Conservation (phyloP, 2,113 vertebrate species). For the Daubentonia madagascariensis region DNA sequence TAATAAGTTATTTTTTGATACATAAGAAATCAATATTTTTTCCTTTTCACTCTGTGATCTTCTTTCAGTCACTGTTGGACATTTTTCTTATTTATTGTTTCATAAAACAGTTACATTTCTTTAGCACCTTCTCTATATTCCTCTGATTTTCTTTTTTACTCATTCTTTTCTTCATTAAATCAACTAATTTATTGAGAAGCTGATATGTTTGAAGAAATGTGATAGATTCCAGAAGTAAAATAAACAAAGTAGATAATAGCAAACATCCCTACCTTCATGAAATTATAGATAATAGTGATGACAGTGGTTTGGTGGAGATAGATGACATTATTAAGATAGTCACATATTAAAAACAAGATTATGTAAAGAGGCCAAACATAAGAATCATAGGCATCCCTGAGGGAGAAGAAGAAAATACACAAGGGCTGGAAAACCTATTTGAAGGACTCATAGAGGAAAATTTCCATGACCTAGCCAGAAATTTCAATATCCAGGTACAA, state of each 20-base stretch:
- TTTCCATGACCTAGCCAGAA: no score
- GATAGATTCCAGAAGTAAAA: background rate
- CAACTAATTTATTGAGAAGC: background rate
- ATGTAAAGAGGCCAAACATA: no score
- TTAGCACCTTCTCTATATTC: background rate
- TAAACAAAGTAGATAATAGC: background rate
- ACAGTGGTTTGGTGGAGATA: background rate
- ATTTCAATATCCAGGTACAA: no score
- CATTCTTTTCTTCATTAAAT: background rate
- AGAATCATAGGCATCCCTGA: no score
- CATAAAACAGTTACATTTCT: background rate
- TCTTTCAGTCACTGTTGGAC: background rate
- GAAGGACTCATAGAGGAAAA: no score
- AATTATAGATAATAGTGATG: background rate
- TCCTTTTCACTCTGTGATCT: background rate
- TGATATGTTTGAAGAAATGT: background rate
- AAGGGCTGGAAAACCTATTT: no score
- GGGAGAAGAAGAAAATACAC: no score
- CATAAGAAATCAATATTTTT: background rate
- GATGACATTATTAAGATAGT: background rate
- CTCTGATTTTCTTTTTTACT: background rate
- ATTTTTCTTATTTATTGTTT: background rate
- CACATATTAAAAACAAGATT: background rate
- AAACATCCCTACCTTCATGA: background rate
- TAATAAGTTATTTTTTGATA: background rate